Evolutionary conservation across 1,140 invertebrate genomes (phyloP).

Genomic region (Coptotermes formosanus): DNA sequence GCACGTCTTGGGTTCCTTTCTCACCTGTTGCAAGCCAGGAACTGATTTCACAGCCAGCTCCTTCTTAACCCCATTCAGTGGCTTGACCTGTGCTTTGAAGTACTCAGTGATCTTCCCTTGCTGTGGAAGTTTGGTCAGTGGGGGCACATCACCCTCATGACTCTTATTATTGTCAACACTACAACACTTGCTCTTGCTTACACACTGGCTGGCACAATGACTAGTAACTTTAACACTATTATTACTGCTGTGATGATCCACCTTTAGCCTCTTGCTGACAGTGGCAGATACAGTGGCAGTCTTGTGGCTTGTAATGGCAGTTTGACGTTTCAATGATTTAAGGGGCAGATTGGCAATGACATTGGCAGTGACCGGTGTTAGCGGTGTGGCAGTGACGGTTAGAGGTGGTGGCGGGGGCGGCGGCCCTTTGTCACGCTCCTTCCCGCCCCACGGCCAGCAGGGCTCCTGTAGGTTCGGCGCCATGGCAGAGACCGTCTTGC

Average conservation of each 20-base stretch:
- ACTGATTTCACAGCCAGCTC: conserved; percentile 21
- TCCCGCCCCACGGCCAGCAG: conserved; percentile 24
- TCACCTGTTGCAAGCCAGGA: neutral
- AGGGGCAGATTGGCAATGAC: conserved; percentile 30
- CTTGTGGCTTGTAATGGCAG: conserved; percentile 32
- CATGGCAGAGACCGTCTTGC: neutral
- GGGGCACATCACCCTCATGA: conserved; percentile 32
- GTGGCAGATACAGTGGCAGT: conserved; percentile 8
- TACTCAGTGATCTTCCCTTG: conserved; percentile 77
- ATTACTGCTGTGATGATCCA: conserved; percentile 47
- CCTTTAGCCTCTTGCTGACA: conserved; percentile 46
- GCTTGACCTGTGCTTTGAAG: conserved; percentile 76
- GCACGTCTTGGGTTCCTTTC: neutral
- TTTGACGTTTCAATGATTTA: conserved; percentile 29
- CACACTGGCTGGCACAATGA: conserved; percentile 34
- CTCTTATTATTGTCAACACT: neutral
- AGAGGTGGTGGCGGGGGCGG: conserved; percentile 40
- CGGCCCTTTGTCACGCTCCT: conserved; percentile 25
- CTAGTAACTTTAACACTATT: conserved; percentile 21
- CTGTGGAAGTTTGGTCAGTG: conserved; percentile 22
- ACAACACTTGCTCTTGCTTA: conserved; percentile 36
- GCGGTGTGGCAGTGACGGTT: conserved; percentile 34
- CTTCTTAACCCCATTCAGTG: conserved; percentile 43
- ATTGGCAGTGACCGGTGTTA: conserved; percentile 30
- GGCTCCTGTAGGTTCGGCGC: conserved; percentile 13